A percentile compares a stretch with the other conserved stretches of the same genome.
These are phyloP conservation scores for Tetranychus piercei DNA, from an alignment of 2,888 invertebrate species.

Conservation along the genomic window DNA sequence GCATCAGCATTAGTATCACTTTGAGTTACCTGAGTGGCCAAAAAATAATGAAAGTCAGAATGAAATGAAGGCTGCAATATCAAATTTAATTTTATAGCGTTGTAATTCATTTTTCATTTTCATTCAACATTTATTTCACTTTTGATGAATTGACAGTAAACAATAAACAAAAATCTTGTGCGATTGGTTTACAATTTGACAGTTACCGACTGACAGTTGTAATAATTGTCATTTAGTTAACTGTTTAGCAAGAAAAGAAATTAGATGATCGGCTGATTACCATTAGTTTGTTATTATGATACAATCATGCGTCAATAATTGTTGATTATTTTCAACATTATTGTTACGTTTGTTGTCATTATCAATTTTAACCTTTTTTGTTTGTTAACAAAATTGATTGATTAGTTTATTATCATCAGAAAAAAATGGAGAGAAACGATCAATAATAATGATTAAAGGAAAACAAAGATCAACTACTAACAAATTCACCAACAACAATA, in stretches of 20 bases:
- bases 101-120: too few species aligned
- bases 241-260: too few species aligned
- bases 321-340: too few species aligned
- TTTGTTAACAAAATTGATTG: not conserved
- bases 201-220: not conserved
- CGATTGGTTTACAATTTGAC: not conserved
- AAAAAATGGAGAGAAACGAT: not conserved
- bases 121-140: not conserved
- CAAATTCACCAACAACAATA: too few species aligned
- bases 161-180: not conserved
- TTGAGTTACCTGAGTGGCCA: too few species aligned
- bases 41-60: not conserved
- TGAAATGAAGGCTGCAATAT: not conserved
- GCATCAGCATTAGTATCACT: too few species aligned
- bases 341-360: not conserved
- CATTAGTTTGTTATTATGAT: too few species aligned
- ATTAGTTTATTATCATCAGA: not conserved
- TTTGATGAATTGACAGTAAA: not conserved
- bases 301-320: too few species aligned
- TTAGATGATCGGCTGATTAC: too few species aligned
- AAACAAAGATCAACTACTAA: too few species aligned
- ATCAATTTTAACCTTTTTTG: not conserved
- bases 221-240: too few species aligned
- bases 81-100: not conserved
- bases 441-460: too few species aligned